Evolutionary conservation across 1,140 invertebrate genomes (phyloP).

Genomic region (Zaprionus vittiger): DNA sequence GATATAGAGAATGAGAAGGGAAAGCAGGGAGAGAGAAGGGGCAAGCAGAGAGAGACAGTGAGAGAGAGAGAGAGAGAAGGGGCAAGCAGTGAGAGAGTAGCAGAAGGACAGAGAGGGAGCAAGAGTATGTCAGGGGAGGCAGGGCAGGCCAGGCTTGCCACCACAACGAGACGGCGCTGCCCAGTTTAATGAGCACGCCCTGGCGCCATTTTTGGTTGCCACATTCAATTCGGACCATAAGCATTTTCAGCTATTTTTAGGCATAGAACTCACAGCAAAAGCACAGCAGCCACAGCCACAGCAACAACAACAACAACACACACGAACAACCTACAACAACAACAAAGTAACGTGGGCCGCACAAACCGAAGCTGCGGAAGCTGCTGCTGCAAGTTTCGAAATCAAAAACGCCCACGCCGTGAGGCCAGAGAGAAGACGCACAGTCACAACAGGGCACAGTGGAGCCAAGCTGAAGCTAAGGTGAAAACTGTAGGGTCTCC

Average conservation of each 20-base stretch:
- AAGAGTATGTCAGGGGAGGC: not conserved
- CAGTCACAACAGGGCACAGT: constrained; percentile 13
- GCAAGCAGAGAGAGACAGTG: not conserved
- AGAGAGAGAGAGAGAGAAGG: not conserved
- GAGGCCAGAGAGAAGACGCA: constrained; percentile 22
- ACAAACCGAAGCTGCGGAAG: constrained; percentile 47
- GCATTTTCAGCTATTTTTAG: constrained; percentile 70
- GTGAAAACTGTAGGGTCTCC: no score
- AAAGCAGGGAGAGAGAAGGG: constrained; percentile 1
- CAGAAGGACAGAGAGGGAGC: no score
- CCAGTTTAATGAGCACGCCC: constrained; percentile 77
- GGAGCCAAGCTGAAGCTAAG: not conserved
- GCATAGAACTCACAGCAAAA: constrained; percentile 59
- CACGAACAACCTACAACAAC: constrained; percentile 36
- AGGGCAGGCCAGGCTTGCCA: not conserved
- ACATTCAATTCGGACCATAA: constrained; percentile 37
- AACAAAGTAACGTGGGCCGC: constrained; percentile 32
- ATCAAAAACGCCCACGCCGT: constrained; percentile 67
- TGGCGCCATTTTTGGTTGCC: constrained; percentile 77
- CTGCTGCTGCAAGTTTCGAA: constrained; percentile 59
- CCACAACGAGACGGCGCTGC: constrained; percentile 23
- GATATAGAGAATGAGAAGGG: not conserved
- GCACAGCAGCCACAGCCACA: constrained; percentile 40
- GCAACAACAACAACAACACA: constrained; percentile 27
- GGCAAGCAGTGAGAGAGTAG: not conserved